These are phyloP conservation scores for Hypotaenidia philippensis DNA, from an alignment of 2,797 vertebrate species.

Conservation along the genomic window DNA sequence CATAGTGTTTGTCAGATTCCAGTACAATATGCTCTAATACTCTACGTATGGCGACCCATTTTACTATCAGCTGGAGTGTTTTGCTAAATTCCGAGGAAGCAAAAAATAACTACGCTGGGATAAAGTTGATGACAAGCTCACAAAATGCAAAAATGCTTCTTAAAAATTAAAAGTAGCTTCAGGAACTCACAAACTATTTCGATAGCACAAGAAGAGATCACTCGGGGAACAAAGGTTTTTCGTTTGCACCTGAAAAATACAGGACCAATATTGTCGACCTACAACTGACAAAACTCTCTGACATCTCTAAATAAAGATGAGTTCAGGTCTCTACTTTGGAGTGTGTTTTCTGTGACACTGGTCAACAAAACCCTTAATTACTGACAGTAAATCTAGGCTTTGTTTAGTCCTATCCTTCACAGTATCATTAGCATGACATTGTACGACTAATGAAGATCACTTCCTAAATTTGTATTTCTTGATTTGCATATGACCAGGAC, in stretches of 20 bases:
- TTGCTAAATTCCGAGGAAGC: neutral
- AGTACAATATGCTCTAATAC: neutral
- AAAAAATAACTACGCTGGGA: neutral
- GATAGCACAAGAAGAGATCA: neutral
- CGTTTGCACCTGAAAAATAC: neutral
- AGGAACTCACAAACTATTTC: neutral
- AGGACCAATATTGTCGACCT: neutral
- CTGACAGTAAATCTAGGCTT: neutral
- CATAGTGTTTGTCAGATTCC: neutral
- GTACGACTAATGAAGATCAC: neutral
- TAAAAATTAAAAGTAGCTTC: neutral
- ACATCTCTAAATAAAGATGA: neutral
- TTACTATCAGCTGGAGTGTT: neutral
- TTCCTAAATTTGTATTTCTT: neutral
- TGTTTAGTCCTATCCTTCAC: neutral
- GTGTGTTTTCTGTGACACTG: neutral
- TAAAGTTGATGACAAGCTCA: neutral
- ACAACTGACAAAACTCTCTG: neutral
- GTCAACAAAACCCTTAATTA: neutral
- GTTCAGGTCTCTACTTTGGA: neutral
- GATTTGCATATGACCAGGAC: neutral
- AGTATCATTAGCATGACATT: neutral
- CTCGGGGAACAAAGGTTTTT: neutral
- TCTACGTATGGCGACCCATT: rapidly evolving
- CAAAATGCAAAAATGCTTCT: neutral